Conservation (phyloP, 2,113 vertebrate genomes). For the Vulpes lagopus region DNA sequence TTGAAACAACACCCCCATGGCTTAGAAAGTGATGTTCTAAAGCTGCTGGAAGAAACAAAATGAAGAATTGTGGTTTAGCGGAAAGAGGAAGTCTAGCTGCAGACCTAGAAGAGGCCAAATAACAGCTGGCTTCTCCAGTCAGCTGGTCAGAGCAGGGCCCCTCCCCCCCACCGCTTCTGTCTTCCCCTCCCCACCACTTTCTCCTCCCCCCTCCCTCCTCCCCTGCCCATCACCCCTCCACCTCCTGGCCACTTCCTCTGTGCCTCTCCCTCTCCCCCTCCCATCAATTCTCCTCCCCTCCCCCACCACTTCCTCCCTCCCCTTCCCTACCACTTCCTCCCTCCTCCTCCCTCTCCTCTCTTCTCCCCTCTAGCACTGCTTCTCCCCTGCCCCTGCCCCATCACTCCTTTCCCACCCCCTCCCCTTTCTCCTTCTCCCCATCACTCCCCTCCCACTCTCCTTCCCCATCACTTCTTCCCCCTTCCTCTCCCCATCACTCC, state of each 20-base stretch:
- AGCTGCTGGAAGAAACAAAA: not conserved
- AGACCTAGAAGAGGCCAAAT: not conserved
- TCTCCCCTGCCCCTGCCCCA: no score
- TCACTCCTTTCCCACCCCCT: not conserved
- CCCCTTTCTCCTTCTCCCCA: no score
- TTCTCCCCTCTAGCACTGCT: no score
- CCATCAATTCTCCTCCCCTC: no score
- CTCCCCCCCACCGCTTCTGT: not conserved
- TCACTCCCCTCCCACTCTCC: not conserved
- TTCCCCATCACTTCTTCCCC: not conserved
- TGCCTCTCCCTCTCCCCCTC: not conserved
- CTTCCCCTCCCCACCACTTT: no score
- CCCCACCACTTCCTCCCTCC: not conserved
- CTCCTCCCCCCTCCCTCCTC: not conserved
- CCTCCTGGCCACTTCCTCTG: not conserved
- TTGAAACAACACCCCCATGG: conserved; percentile 8
- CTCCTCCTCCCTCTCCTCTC: no score
- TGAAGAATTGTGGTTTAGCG: not conserved
- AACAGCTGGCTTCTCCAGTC: not conserved
- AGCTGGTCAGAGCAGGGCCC: not conserved
- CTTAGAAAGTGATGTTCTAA: not conserved
- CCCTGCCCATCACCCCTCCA: not conserved
- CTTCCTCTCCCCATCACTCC: not conserved
- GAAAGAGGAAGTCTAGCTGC: not conserved
- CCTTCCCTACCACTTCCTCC: not conserved